Percentiles rank a stretch among this genome's conserved stretches.
These are phyloP conservation scores for Schizaphis graminum DNA, from an alignment of 2,888 invertebrate genomes.

Conservation along the genomic window DNA sequence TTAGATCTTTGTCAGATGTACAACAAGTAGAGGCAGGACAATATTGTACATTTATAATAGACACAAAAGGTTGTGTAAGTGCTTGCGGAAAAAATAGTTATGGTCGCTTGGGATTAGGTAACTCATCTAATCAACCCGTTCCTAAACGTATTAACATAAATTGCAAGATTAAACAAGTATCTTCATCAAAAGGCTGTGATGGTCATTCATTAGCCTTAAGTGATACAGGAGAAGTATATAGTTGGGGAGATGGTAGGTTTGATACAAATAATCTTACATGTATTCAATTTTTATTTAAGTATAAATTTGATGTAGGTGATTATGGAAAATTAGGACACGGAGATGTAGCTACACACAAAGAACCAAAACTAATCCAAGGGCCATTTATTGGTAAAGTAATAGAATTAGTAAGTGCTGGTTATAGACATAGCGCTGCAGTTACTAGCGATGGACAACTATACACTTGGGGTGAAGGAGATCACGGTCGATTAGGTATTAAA, in stretches of 20 bases:
- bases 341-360: conserved; percentile 73
- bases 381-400: conserved; percentile 72
- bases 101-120: conserved; percentile 77
- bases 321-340: conserved; percentile 76
- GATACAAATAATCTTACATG: not conserved
- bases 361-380: conserved; percentile 74
- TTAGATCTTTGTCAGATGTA: conserved; percentile 75
- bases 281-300: conserved; percentile 54
- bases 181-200: conserved; percentile 76
- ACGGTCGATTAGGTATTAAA: conserved; percentile 72
- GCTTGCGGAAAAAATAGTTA: conserved; percentile 78
- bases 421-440: conserved; percentile 75
- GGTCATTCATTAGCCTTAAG: conserved; percentile 75
- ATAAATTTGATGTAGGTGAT: conserved; percentile 71
- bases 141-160: conserved; percentile 75
- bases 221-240: conserved; percentile 74
- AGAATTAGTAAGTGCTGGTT: conserved; percentile 74
- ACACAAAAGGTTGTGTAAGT: conserved; percentile 75
- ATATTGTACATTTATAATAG: conserved; percentile 77
- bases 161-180: conserved; percentile 73
- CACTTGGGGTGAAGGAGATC: conserved; percentile 76
- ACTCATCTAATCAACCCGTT: conserved; percentile 75
- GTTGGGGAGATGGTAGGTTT: conserved; percentile 74
- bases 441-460: conserved; percentile 74
- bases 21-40: conserved; percentile 78